These are phyloP conservation scores for Hydrozoanthus gracilis DNA, from an alignment of 92 coral and sea anemone species.

Conservation along the genomic window DNA sequence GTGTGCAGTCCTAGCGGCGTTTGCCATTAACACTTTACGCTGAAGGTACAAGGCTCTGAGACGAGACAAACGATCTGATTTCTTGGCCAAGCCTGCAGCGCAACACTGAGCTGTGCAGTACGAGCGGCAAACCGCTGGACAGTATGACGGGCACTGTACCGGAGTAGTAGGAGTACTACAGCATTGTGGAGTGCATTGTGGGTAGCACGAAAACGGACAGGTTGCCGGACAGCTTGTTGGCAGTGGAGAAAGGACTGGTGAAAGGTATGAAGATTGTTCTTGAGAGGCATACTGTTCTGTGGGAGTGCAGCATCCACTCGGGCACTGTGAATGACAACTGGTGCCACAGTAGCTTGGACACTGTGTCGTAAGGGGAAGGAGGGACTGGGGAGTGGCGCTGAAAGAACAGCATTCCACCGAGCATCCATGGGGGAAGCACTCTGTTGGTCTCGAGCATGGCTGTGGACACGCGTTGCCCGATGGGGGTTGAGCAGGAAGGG, in stretches of 20 bases:
- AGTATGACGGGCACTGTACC: slow-evolving; percentile 65
- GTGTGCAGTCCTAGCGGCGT: slow-evolving; percentile 4
- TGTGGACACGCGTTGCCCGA: slow-evolving; percentile 69
- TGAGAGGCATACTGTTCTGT: slow-evolving; percentile 47
- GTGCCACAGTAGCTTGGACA: slow-evolving; percentile 66
- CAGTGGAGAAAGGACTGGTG: not conserved
- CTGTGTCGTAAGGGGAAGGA: slow-evolving; percentile 30
- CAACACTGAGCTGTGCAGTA: slow-evolving; percentile 75
- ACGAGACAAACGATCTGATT: slow-evolving; percentile 26
- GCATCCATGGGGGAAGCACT: slow-evolving; percentile 75
- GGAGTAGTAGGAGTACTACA: slow-evolving; percentile 54
- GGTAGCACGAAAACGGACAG: slow-evolving; percentile 72
- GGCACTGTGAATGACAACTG: slow-evolving; percentile 68
- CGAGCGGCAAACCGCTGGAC: slow-evolving; percentile 72
- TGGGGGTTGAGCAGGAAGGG: slow-evolving; percentile 61
- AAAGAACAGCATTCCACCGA: slow-evolving; percentile 72
- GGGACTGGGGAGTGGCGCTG: slow-evolving; percentile 32
- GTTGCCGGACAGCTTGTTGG: slow-evolving; percentile 61
- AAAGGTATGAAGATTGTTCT: slow-evolving; percentile 43
- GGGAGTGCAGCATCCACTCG: slow-evolving; percentile 66
- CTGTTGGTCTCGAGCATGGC: slow-evolving; percentile 79
- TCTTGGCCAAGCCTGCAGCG: slow-evolving; percentile 15
- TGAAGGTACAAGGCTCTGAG: slow-evolving; percentile 29
- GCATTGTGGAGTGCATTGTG: slow-evolving; percentile 74
- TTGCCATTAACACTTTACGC: slow-evolving; percentile 2